Base-by-base conservation (phyloP, 2,888 invertebrate species). In the Teleiodes luculella region DNA sequence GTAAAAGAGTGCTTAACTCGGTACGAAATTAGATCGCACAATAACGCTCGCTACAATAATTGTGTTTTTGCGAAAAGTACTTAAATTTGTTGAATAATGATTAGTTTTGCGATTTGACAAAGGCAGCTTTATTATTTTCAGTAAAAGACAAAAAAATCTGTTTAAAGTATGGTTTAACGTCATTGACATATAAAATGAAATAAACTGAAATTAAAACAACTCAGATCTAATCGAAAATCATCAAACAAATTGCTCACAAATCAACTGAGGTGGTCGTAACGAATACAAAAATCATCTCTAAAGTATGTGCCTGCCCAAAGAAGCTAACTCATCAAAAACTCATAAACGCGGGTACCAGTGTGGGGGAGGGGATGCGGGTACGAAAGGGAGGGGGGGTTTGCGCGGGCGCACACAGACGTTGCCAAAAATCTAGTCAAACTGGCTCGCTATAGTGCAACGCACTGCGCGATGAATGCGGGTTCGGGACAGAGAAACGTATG, bases 351-450 rank as follows among this genome's bases (percentile, higher is more conserved):
- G 51, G n/a, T n/a, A n/a, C n/a, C n/a, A n/a, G n/a, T 63, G 67
- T 63, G 52, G 61, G 61, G 62, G 67, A 58, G 55, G 53, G 63
- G 64, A 60, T 62, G 56, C 62, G 55, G 62, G 64, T 57, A 57
- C 53, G 59, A 56, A 57, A 52, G 58, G 62, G 62, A 67, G 67
- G 54, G 59, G 57, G 56, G 53, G 65, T 62, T 57, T 56, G 60
- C 68, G 58, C 63, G 53, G 43, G 57, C 64, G 64, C 63, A 53
- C 57, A 57, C 59, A 58, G 58, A 56, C 62, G 76, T 80, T 83
- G 86, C 88, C 87, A 88, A 88, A 88, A 89, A 89, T 88, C 89
- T 89, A 89, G 89, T 88, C 89, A 87, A 83, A 89, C 88, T 84
- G 85, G 88, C 83, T 87, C 69, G 79, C 76, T 83, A 78, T 86